phyloP scores from a whole-genome alignment of 2,797 vertebrate genomes.

The Tiaroga cobitis region DNA sequence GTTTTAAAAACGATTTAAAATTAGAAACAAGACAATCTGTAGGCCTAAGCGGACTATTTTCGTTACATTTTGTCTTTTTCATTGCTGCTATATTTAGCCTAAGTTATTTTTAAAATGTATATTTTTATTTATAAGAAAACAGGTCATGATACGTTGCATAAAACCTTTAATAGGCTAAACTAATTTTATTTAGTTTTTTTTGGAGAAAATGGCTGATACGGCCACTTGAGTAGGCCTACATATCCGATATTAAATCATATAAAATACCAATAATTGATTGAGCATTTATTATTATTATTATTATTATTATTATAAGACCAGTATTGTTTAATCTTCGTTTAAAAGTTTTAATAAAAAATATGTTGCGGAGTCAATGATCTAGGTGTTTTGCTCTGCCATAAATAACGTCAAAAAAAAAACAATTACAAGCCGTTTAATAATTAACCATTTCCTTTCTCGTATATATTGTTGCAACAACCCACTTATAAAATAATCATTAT shows the following conservation, averaged over 20 bases:
- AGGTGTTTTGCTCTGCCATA: neutral
- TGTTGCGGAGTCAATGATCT: neutral
- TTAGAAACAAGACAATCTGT: neutral
- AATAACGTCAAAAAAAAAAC: neutral
- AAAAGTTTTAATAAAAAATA: neutral
- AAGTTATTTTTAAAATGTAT: neutral
- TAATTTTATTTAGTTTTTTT: too few species aligned
- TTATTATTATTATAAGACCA: constrained; percentile 24
- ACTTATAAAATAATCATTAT: neutral
- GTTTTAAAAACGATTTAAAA: neutral
- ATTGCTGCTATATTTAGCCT: neutral
- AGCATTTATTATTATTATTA: neutral
- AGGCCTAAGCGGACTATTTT: neutral
- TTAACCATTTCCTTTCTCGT: neutral
- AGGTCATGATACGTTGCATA: neutral
- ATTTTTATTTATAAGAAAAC: neutral
- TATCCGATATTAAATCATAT: neutral
- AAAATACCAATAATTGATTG: neutral
- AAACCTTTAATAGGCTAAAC: neutral
- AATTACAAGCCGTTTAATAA: constrained; percentile 10
- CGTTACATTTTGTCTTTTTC: neutral
- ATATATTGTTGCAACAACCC: neutral
- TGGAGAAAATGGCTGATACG: neutral
- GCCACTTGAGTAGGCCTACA: neutral
- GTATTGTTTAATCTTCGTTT: neutral